phyloP scores from a whole-genome alignment of 2,113 vertebrate genomes.

The Anolis sagrei region DNA sequence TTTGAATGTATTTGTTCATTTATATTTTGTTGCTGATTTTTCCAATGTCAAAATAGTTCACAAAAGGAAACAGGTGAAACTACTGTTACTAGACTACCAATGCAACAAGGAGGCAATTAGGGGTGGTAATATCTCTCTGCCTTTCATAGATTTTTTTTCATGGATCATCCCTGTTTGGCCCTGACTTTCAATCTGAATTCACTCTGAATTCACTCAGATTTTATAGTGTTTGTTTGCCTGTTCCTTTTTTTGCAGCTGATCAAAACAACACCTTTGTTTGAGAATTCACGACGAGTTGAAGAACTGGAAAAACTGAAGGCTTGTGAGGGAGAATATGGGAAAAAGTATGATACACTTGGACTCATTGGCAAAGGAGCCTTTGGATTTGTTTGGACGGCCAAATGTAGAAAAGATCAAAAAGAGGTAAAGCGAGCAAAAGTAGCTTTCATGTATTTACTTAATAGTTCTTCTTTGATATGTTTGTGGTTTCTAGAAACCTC shows the following conservation, averaged over 20 bases:
- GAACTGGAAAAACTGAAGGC: constrained; percentile 85
- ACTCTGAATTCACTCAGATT: background rate
- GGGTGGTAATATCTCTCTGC: background rate
- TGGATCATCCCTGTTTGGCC: background rate
- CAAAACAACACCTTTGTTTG: constrained; percentile 67
- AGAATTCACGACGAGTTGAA: constrained; percentile 72
- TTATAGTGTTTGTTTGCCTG: background rate
- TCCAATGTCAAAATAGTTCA: background rate
- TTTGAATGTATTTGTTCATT: background rate
- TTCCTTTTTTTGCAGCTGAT: constrained; percentile 67
- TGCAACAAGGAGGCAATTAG: background rate
- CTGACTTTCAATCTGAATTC: background rate
- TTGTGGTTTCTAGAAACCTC: background rate
- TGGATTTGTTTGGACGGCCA: constrained; percentile 92
- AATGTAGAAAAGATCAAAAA: constrained; percentile 72
- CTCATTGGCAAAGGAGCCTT: constrained; percentile 92
- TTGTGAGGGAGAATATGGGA: constrained; percentile 86
- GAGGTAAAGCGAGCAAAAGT: constrained; percentile 79
- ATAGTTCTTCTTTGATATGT: background rate
- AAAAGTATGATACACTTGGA: constrained; percentile 82
- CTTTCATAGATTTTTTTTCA: background rate
- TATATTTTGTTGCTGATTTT: background rate
- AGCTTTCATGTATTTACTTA: background rate
- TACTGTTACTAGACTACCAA: background rate
- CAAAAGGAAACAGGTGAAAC: background rate